Conservation (phyloP, 2,113 vertebrate species). For the Muscicapa adusta region DNA sequence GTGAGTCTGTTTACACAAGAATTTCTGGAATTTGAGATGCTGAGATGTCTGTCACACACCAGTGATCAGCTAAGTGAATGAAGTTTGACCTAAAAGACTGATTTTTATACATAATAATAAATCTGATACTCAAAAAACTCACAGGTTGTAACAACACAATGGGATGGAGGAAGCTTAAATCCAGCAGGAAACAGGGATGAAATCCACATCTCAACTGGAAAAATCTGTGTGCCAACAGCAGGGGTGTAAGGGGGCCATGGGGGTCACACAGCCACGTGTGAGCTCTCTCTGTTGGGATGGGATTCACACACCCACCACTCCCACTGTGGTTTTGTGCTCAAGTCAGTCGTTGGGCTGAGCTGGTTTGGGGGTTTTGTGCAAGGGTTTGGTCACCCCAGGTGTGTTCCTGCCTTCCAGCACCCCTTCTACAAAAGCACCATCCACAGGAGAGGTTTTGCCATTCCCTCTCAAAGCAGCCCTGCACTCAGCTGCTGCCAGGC, state of each 20-base stretch:
- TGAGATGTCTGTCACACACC: not conserved
- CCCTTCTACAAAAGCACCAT: not conserved
- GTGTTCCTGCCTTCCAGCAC: not conserved
- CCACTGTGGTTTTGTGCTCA: fast-evolving
- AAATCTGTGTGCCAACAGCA: not conserved
- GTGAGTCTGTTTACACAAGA: not conserved
- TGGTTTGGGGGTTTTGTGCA: not conserved
- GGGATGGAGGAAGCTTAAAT: not conserved
- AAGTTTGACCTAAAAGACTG: not conserved
- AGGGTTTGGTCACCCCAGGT: not conserved
- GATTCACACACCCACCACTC: not conserved
- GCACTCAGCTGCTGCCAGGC: not conserved
- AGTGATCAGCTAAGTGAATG: not conserved
- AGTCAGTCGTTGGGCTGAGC: not conserved
- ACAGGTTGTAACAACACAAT: not conserved
- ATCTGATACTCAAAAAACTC: not conserved
- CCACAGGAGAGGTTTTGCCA: not conserved
- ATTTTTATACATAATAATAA: not conserved
- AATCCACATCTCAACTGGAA: not conserved
- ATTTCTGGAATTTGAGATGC: not conserved
- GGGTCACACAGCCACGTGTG: fast-evolving
- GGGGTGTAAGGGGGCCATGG: not conserved
- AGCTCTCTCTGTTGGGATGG: not conserved
- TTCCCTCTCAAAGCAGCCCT: not conserved
- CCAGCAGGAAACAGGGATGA: not conserved